A percentile compares a stretch with the other conserved stretches of the same genome.
Evolutionary conservation across 1,140 invertebrate genomes (phyloP).

Genomic region (Drosophila lacertosa): DNA sequence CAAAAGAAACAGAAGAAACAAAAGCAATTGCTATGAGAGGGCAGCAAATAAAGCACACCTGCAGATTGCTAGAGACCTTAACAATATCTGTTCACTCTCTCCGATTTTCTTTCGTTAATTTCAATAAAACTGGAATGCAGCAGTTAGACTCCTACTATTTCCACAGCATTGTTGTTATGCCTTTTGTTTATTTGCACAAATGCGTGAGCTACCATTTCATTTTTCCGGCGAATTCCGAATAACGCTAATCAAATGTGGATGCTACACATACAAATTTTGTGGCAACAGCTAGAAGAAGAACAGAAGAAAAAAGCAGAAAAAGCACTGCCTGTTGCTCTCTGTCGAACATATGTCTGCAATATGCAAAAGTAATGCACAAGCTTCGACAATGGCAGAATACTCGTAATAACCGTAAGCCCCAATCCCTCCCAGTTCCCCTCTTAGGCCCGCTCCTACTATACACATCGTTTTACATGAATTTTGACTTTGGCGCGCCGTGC

Average conservation of each 20-base stretch:
- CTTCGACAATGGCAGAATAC: conserved; percentile 39
- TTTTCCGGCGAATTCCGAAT: conserved; percentile 67
- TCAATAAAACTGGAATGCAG: conserved; percentile 32
- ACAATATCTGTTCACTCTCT: not conserved
- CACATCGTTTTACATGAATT: conserved; percentile 65
- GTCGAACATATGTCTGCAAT: conserved; percentile 77
- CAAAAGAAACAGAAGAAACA: conserved; percentile 20
- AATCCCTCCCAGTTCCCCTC: not conserved
- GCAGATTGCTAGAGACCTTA: conserved; percentile 56
- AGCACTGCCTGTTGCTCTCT: conserved; percentile 69
- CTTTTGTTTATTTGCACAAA: conserved; percentile 79
- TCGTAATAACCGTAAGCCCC: conserved; percentile 35
- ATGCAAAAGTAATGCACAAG: conserved; percentile 80
- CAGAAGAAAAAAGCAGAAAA: conserved; percentile 10
- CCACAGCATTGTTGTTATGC: conserved; percentile 12
- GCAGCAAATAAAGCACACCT: conserved; percentile 56
- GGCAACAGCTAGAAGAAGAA: not conserved
- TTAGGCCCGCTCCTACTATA: not conserved
- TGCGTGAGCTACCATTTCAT: conserved; percentile 69
- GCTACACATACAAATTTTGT: conserved; percentile 36
- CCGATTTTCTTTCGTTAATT: conserved; percentile 6
- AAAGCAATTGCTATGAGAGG: conserved; percentile 52
- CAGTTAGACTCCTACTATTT: conserved; percentile 11
- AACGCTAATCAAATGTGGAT: conserved; percentile 53
- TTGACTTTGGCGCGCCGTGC: conserved; percentile 73